phyloP scores from a whole-genome alignment of 2,888 invertebrate species.

The Platycheirus rosarum region DNA sequence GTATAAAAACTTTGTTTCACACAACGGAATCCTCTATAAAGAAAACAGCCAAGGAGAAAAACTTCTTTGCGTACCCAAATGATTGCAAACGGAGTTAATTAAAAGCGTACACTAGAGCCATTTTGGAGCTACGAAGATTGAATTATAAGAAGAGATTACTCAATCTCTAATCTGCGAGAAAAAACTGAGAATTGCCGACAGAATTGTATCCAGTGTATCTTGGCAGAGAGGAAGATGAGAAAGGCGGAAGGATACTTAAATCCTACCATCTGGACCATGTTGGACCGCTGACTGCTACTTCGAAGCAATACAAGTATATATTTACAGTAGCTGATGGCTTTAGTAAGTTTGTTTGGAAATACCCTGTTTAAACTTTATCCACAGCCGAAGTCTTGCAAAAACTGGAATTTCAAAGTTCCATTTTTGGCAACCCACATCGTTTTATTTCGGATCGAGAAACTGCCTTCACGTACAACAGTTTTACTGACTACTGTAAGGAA shows the following conservation, averaged over 20 bases:
- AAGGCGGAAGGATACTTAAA: conserved; percentile 41
- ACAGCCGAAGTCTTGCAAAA: background rate
- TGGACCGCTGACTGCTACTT: conserved; percentile 31
- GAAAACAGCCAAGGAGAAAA: conserved; percentile 20
- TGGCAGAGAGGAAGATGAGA: conserved; percentile 26
- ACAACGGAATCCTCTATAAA: conserved; percentile 2
- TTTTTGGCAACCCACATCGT: conserved; percentile 65
- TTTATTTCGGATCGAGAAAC: background rate
- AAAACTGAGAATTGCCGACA: background rate
- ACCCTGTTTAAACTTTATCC: background rate
- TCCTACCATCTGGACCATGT: conserved; percentile 38
- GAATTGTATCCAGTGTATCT: conserved; percentile 25
- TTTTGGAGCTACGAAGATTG: conserved; percentile 22
- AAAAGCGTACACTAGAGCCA: conserved; percentile 34
- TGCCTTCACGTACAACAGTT: background rate
- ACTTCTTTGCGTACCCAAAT: conserved; percentile 4
- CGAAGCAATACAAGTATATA: conserved; percentile 23
- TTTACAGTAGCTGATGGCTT: conserved; percentile 39
- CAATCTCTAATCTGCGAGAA: conserved; percentile 21
- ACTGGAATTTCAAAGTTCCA: conserved; percentile 43
- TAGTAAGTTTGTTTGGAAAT: conserved; percentile 43
- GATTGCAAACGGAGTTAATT: conserved; percentile 24
- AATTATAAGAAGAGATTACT: conserved; percentile 29
- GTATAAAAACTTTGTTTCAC: conserved; percentile 9
- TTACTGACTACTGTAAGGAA: conserved; percentile 1